phyloP scores from a whole-genome alignment of 64 coral and sea anemone species.

The Trachythela sp. region DNA sequence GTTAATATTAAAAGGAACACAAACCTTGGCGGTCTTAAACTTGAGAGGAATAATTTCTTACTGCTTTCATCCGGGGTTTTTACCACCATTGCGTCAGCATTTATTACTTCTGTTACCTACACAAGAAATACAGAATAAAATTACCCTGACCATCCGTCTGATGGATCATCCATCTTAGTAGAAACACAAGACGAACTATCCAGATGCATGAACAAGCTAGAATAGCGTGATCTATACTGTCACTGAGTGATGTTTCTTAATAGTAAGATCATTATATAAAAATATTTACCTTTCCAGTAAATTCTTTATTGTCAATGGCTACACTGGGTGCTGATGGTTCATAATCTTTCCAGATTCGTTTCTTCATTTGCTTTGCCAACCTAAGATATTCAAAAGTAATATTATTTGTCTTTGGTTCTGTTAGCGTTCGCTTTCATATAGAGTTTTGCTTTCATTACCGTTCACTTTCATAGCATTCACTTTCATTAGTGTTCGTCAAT shows the following conservation, averaged over 20 bases:
- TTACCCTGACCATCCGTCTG: too few species aligned
- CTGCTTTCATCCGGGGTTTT: conserved; percentile 61
- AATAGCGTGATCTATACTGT: too few species aligned
- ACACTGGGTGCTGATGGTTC: conserved; percentile 53
- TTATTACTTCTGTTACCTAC: conserved; percentile 83
- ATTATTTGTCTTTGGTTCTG: too few species aligned
- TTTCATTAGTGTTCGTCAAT: too few species aligned
- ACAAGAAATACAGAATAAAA: neutral
- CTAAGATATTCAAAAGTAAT: conserved; percentile 26
- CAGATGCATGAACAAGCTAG: too few species aligned
- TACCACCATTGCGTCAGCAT: conserved; percentile 80
- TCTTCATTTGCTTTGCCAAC: conserved; percentile 78
- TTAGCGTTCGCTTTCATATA: too few species aligned
- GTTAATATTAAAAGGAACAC: neutral
- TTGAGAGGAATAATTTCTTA: conserved; percentile 89
- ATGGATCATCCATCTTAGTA: too few species aligned
- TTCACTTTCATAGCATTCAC: too few species aligned
- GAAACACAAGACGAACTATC: too few species aligned
- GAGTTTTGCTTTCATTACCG: too few species aligned
- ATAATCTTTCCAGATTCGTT: conserved; percentile 95
- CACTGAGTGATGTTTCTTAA: too few species aligned
- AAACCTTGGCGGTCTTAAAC: conserved; percentile 92
- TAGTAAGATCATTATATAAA: too few species aligned
- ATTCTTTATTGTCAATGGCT: conserved; percentile 77
- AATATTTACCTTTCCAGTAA: conserved; percentile 85